These are phyloP conservation scores for Archaeoteleia sp. DNA, from an alignment of 2,888 invertebrate genomes.

Conservation along the genomic window DNA sequence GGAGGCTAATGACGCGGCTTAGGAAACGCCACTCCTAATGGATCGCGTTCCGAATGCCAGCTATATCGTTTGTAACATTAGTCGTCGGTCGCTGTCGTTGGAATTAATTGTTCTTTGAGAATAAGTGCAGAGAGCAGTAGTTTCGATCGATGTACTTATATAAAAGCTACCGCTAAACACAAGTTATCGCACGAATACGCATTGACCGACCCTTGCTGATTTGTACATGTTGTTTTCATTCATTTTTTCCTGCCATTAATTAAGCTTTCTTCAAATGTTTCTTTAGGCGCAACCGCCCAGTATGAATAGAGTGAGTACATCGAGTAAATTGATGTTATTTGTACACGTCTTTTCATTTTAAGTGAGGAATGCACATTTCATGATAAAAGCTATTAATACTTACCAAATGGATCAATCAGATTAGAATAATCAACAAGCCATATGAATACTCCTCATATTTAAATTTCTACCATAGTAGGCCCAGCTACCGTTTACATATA, in stretches of 20 bases:
- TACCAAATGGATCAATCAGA: too few relatives aligned
- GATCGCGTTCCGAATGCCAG: conserved; percentile 44
- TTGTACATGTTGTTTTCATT: conserved; percentile 2
- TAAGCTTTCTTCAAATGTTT: conserved; percentile 20
- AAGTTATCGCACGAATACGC: conserved; percentile 34
- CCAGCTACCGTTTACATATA: too few relatives aligned
- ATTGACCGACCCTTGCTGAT: conserved; percentile 11
- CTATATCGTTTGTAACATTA: conserved; percentile 57
- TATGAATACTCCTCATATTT: too few relatives aligned
- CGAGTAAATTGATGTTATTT: too few relatives aligned
- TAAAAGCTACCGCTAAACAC: conserved; percentile 31
- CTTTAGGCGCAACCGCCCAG: background rate
- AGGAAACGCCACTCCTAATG: conserved; percentile 48
- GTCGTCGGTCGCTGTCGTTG: conserved; percentile 46
- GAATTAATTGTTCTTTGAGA: conserved; percentile 52
- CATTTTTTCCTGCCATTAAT: conserved; percentile 30
- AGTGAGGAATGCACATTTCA: too few relatives aligned
- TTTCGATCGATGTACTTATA: conserved; percentile 34
- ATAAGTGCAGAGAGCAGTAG: conserved; percentile 18
- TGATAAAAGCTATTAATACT: too few relatives aligned
- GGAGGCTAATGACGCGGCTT: conserved; percentile 52
- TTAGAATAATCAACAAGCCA: too few relatives aligned
- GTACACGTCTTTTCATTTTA: too few relatives aligned
- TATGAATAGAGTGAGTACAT: too few relatives aligned
- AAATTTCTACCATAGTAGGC: too few relatives aligned